Evolutionary conservation across 2,888 invertebrate genomes (phyloP).

Genomic region (Leptinotarsa juncta): DNA sequence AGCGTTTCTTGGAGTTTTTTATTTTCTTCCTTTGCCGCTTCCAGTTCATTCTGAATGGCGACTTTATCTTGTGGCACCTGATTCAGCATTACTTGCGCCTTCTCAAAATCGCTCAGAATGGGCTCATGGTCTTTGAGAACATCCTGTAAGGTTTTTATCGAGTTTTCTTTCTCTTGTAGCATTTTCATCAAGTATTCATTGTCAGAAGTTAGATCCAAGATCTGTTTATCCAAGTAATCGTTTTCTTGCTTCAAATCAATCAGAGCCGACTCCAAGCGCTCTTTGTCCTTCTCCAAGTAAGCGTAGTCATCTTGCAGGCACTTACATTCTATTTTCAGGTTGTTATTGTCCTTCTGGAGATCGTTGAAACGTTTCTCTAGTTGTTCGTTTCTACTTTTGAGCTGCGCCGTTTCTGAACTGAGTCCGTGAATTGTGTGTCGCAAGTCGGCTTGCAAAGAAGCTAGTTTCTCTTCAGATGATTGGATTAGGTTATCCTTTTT

Average conservation of each 20-base stretch:
- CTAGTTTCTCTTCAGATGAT: conserved; percentile 59
- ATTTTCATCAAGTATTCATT: conserved; percentile 34
- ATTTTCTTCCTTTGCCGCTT: conserved; percentile 45
- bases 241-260: conserved; percentile 51
- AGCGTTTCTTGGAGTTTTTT: conserved; percentile 41
- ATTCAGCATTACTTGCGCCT: conserved; percentile 13
- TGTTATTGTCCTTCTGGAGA: conserved; percentile 13
- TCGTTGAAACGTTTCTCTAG: conserved; percentile 22
- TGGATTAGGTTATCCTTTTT: conserved; percentile 58
- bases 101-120: conserved; percentile 33
- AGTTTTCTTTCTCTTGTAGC: conserved; percentile 46
- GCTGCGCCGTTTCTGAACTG: conserved; percentile 53
- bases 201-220: conserved; percentile 29
- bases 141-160: conserved; percentile 45
- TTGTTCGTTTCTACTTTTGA: conserved; percentile 51
- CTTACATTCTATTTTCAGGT: conserved; percentile 32
- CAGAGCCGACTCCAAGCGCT: conserved; percentile 21
- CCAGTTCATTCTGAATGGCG: conserved; percentile 42
- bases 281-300: conserved; percentile 10
- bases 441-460: conserved; percentile 57
- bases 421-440: conserved; percentile 58
- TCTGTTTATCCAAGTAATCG: conserved; percentile 37
- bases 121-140: conserved; percentile 47
- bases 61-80: conserved; percentile 25
- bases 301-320: conserved; percentile 26